Conservation (phyloP, 2,113 vertebrate genomes). For the Raphicerus campestris region DNA sequence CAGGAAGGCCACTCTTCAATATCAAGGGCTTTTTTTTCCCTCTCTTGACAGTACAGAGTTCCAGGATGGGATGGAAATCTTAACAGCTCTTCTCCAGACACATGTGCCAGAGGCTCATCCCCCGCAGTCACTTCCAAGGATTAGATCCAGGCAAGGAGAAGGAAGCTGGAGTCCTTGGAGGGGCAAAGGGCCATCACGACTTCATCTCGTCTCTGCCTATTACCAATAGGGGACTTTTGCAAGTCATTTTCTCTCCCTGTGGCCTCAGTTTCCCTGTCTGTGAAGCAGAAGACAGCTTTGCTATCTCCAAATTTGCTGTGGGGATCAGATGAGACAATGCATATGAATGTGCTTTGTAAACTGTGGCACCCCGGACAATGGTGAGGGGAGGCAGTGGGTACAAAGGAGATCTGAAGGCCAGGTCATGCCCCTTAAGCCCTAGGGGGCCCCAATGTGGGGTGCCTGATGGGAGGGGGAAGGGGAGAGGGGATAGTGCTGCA, state of each 20-base stretch:
- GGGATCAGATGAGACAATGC: neutral
- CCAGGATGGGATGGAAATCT: neutral
- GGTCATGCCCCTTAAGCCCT: neutral
- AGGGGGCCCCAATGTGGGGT: neutral
- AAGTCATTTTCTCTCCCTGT: neutral
- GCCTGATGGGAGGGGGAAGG: neutral
- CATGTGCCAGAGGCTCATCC: neutral
- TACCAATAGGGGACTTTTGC: neutral
- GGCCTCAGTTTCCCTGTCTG: slow-evolving; percentile 31
- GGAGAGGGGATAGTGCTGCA: neutral
- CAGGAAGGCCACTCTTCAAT: slow-evolving; percentile 36
- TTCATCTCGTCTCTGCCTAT: neutral
- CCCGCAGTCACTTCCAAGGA: neutral
- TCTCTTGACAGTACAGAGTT: neutral
- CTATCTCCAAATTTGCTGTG: neutral
- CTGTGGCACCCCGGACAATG: neutral
- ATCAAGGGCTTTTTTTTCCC: neutral
- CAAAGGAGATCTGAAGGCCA: neutral
- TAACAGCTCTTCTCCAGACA: neutral
- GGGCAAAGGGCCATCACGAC: neutral
- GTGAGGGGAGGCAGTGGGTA: neutral
- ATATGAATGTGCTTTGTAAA: neutral
- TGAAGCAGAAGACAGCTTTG: neutral
- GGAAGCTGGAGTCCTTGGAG: neutral
- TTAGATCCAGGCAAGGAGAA: neutral